These are phyloP conservation scores for Ceratosolen fusciceps DNA, from an alignment of 1,140 invertebrate species.

Conservation along the genomic window DNA sequence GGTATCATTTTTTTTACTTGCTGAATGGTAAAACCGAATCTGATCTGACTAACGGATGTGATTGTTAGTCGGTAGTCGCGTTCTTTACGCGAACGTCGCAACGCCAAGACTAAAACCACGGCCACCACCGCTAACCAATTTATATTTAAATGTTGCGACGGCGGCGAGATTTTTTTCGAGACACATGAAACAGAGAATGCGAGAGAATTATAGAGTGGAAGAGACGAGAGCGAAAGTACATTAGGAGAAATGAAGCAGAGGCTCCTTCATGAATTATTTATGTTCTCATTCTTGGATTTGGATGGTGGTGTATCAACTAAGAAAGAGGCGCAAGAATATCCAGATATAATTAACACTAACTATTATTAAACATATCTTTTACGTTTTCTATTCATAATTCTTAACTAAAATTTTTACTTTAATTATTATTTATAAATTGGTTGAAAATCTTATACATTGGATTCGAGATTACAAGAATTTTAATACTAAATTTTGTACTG, in stretches of 20 bases:
- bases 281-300: neutral
- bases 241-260: neutral
- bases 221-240: neutral
- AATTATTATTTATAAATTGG: too few relatives aligned
- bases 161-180: constrained; percentile 50
- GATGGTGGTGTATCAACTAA: neutral
- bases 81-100: constrained; percentile 60
- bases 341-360: neutral
- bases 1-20: neutral
- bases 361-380: too few relatives aligned
- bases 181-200: neutral
- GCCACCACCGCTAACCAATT: constrained; percentile 60
- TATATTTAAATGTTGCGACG: constrained; percentile 67
- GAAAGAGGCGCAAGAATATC: too few relatives aligned
- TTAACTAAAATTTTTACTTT: too few relatives aligned
- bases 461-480: too few relatives aligned
- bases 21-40: neutral
- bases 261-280: too few relatives aligned
- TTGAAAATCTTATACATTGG: too few relatives aligned
- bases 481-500: too few relatives aligned
- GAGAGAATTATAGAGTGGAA: neutral
- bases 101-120: constrained; percentile 65
- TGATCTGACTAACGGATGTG: neutral
- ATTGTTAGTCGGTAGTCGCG: too few relatives aligned
- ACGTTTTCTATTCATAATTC: too few relatives aligned